phyloP scores from a whole-genome alignment of 2,888 invertebrate species.

The Tigriopus californicus region DNA sequence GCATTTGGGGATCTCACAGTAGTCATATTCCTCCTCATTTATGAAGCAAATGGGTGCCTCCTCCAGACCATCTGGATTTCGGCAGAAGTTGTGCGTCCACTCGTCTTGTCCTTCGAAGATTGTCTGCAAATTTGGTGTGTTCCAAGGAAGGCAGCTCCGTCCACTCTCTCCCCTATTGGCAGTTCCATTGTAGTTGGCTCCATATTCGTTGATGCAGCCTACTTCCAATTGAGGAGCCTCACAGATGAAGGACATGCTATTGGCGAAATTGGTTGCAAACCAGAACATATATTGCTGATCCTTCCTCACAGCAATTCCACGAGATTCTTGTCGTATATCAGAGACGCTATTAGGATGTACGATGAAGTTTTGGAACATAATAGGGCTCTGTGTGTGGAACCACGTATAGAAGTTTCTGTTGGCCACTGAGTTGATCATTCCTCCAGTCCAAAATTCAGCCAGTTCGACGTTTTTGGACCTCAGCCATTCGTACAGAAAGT shows the following conservation, averaged over 20 bases:
- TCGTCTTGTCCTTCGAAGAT: not conserved
- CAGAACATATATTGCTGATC: not conserved
- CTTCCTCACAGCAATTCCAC: not conserved
- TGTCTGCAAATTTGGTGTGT: not conserved
- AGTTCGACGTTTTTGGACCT: too few species aligned
- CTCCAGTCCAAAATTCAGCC: not conserved
- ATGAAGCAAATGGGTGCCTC: constrained; percentile 18
- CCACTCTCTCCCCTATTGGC: constrained; percentile 4
- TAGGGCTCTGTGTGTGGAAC: not conserved
- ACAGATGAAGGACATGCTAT: constrained; percentile 2
- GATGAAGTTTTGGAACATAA: not conserved
- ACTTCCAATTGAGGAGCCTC: not conserved
- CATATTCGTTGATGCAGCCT: constrained; percentile 8
- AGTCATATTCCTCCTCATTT: constrained; percentile 14
- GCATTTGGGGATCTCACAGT: constrained; percentile 18
- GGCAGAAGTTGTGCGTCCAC: constrained; percentile 18
- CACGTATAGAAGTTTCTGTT: not conserved
- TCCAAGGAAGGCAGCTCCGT: constrained; percentile 6
- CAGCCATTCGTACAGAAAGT: not conserved
- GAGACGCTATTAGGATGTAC: not conserved
- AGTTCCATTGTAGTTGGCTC: constrained; percentile 4
- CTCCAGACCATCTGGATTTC: constrained; percentile 18
- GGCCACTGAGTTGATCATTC: not conserved
- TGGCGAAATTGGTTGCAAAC: not conserved
- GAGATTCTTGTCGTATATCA: not conserved